Evolutionary conservation across 2,113 vertebrate species (phyloP), one percentile per base, ranked within the genome.

Genomic region (Haplochromis vanheusdeni): DNA sequence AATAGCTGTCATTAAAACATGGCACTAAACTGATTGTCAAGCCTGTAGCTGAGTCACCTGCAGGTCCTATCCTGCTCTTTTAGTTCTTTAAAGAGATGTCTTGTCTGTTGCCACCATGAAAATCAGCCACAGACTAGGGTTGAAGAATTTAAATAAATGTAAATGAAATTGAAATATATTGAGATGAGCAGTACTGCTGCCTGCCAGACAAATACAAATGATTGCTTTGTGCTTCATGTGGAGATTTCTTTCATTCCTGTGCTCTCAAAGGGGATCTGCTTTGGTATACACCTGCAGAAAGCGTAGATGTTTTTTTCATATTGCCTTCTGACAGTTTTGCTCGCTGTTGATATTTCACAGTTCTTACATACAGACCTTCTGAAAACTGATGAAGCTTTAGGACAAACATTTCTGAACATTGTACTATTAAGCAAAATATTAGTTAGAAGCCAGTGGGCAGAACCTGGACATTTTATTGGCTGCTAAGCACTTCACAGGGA

Each of bases 151-250:
- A 93, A 95, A 95, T 94, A 83, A 91, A 93, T 94, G 91, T 87
- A 94, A 95, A 96, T 95, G 73, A 90, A 92, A 96, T 95, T 95
- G 90, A 95, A 96, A 95, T 95, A 56, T 95, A 96, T 95, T 95
- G 87, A 92, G 93, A 94, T 95, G 91, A 94, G 90, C 79, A 3
- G 83, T 79, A 73, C 62, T 75, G 58, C 91, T 90, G 91, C 87
- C 93, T 91, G 80, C 12, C 14, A 95, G 93, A 87, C 82, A 91
- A 94, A 95, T 93, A 93, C 86, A 89, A 73, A 68, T 94, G 92
- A 96, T 94, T 94, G 90, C 86, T 81, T 51, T 86, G 85, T 90
- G 91, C 87, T 94, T 92, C 85, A 93, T 89, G 86, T 89, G 79
- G 58, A 51, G 79, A 86, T 88, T 49, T 45, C 26, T 62, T 86